phyloP scores from a whole-genome alignment of 2,888 invertebrate species.

The Spatulosminthurus flaviceps region DNA sequence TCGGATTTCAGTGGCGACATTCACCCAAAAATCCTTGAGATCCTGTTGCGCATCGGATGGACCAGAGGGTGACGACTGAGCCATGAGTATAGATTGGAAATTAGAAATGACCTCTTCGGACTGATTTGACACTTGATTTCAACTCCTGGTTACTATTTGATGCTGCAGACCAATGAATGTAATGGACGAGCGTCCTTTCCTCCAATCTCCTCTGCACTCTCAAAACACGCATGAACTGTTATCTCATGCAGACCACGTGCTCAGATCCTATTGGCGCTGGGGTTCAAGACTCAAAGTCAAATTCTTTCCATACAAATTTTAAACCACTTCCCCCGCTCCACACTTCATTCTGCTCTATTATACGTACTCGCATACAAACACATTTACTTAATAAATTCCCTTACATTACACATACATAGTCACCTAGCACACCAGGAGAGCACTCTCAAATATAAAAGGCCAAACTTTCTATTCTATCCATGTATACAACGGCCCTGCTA shows the following conservation, averaged over 20 bases:
- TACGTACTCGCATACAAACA: too few species aligned
- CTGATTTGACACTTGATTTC: slow-evolving; percentile 53
- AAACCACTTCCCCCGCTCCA: too few species aligned
- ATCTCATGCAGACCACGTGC: not conserved
- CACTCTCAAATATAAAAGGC: too few species aligned
- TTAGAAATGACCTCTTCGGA: slow-evolving; percentile 54
- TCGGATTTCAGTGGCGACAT: slow-evolving; percentile 81
- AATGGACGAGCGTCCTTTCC: slow-evolving; percentile 51
- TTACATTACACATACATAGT: too few species aligned
- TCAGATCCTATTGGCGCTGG: not conserved
- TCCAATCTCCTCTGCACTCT: slow-evolving; percentile 43
- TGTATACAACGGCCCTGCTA: too few species aligned
- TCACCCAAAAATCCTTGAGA: slow-evolving; percentile 83
- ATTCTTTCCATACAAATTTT: not conserved
- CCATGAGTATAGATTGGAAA: slow-evolving; percentile 37
- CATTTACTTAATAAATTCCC: too few species aligned
- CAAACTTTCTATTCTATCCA: too few species aligned
- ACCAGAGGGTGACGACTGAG: slow-evolving; percentile 36
- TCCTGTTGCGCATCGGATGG: slow-evolving; percentile 75
- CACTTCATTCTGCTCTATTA: too few species aligned
- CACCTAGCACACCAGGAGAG: too few species aligned
- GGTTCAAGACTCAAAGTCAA: not conserved
- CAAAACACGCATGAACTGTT: slow-evolving; percentile 23
- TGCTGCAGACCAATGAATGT: slow-evolving; percentile 50
- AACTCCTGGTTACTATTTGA: slow-evolving; percentile 49